Conservation (phyloP, 2,797 vertebrate species). For the Mus minutoides region DNA sequence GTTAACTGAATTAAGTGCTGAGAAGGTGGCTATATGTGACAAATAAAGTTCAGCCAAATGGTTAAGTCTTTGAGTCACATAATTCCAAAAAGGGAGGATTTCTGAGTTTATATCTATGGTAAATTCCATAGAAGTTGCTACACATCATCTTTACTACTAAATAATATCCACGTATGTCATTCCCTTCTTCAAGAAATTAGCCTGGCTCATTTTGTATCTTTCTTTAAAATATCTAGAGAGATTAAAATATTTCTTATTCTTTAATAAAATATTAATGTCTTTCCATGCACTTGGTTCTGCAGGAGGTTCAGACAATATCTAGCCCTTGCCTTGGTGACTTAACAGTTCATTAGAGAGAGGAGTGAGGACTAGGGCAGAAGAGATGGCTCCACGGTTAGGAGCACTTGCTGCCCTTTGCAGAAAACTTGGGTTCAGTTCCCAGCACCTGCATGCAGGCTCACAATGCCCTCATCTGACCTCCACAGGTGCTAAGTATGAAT, state of each 20-base stretch:
- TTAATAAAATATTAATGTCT: slow-evolving; percentile 23
- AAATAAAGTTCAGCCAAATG: neutral
- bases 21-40: slow-evolving; percentile 37
- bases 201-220: slow-evolving; percentile 16
- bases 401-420: neutral
- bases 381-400: neutral
- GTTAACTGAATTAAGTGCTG: slow-evolving; percentile 18
- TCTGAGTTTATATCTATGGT: neutral
- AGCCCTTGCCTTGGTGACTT: neutral
- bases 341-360: neutral
- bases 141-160: neutral
- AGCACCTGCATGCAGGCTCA: neutral
- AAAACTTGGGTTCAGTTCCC: neutral
- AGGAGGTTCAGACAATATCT: neutral
- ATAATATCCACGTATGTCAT: neutral
- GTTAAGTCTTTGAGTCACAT: neutral
- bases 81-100: neutral
- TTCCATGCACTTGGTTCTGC: neutral
- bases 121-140: neutral
- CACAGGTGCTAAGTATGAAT: neutral
- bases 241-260: slow-evolving; percentile 22
- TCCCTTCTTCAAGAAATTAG: neutral
- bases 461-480: neutral
- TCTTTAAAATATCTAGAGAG: slow-evolving; percentile 26
- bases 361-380: neutral